Conservation (phyloP, 1,140 invertebrate species). For the Lutraria rhynchaena region DNA sequence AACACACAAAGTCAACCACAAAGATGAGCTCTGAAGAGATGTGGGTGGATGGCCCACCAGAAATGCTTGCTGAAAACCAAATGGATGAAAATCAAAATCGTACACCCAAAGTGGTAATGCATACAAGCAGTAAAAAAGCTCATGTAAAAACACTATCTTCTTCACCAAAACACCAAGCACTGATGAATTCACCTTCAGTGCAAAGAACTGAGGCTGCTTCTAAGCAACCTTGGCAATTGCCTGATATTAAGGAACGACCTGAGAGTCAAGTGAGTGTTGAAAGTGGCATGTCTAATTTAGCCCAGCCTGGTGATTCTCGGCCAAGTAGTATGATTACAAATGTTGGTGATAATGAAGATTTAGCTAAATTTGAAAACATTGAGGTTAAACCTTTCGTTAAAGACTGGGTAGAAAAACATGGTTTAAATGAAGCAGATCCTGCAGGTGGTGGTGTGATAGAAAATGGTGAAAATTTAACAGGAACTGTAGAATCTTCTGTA, state of each 20-base stretch:
- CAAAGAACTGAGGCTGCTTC: conserved; percentile 61
- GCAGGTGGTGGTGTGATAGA: conserved; percentile 60
- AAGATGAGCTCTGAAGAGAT: conserved; percentile 92
- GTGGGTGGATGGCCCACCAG: conserved; percentile 94
- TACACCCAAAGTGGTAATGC: conserved; percentile 60
- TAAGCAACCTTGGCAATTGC: conserved; percentile 58
- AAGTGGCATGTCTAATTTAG: conserved; percentile 67
- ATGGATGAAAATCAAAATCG: conserved; percentile 51
- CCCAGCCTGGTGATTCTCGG: conserved; percentile 70
- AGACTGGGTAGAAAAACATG: conserved; percentile 79
- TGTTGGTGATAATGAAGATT: conserved; percentile 61
- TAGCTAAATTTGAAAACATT: conserved; percentile 30
- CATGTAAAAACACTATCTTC: conserved; percentile 51
- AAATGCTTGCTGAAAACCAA: conserved; percentile 68
- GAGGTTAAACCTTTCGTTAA: conserved; percentile 76
- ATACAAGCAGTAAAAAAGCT: conserved; percentile 64
- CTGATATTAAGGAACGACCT: conserved; percentile 69
- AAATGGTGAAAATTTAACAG: conserved; percentile 56
- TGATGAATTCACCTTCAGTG: conserved; percentile 50
- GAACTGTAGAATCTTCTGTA: conserved; percentile 55
- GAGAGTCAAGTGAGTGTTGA: conserved; percentile 74
- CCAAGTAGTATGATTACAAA: conserved; percentile 70
- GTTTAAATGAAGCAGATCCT: conserved; percentile 38
- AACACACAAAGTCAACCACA: conserved; percentile 65
- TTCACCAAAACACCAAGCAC: conserved; percentile 59